Evolutionary conservation across 2,888 invertebrate genomes (phyloP).

Genomic region (Phalangium opilio): DNA sequence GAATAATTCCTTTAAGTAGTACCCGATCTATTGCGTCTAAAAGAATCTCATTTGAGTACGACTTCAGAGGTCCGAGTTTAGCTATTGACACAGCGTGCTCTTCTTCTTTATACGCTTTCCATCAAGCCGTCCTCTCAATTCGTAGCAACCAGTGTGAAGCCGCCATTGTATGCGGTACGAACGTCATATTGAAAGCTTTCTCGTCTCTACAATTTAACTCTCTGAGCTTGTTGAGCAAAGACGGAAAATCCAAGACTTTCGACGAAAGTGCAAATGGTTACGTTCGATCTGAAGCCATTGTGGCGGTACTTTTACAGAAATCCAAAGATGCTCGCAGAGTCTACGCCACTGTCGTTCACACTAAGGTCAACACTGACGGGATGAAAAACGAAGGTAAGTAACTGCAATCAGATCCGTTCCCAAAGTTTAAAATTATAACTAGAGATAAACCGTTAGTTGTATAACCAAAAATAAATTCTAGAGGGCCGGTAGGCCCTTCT

Average conservation of each 20-base stretch:
- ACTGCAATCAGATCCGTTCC: too few relatives aligned
- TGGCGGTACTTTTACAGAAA: conserved; percentile 54
- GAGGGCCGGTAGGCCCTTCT: too few relatives aligned
- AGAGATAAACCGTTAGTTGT: too few relatives aligned
- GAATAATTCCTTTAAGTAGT: conserved; percentile 42
- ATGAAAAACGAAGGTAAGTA: conserved; percentile 42
- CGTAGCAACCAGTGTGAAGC: conserved; percentile 46
- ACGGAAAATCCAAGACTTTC: conserved; percentile 33
- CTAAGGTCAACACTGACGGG: conserved; percentile 85
- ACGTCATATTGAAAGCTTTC: conserved; percentile 34
- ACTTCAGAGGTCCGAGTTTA: conserved; percentile 35
- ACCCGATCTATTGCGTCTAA: conserved; percentile 73
- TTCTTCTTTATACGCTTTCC: conserved; percentile 35
- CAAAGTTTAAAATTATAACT: too few relatives aligned
- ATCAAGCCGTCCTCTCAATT: conserved; percentile 24
- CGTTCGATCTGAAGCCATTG: conserved; percentile 63
- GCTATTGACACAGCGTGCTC: conserved; percentile 39
- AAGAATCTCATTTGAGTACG: not conserved
- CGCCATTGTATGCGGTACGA: conserved; percentile 39
- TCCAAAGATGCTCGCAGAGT: conserved; percentile 54
- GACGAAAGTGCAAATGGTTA: conserved; percentile 51
- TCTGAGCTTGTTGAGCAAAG: conserved; percentile 36
- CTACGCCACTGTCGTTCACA: conserved; percentile 73
- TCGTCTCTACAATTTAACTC: conserved; percentile 37
- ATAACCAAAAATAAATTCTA: too few relatives aligned